Conservation (phyloP, 1,140 invertebrate species). For the Apis dorsata region DNA sequence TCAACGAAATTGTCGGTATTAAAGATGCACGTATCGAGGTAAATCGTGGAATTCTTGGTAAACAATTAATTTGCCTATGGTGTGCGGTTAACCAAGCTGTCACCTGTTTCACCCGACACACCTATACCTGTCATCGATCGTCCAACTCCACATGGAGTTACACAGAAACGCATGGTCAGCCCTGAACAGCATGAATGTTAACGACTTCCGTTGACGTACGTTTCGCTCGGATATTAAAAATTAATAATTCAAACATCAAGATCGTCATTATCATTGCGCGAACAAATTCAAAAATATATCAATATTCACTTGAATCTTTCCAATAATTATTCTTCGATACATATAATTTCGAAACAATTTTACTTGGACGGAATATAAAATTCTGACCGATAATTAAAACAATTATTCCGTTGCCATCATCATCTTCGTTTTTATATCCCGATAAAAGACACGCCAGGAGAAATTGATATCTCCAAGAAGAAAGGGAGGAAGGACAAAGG, state of each 20-base stretch:
- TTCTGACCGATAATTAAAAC: no score
- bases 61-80: conserved; percentile 13
- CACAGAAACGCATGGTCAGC: conserved; percentile 5
- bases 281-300: no score
- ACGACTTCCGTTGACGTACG: not conserved
- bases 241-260: not conserved
- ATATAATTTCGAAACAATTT: no score
- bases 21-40: not conserved
- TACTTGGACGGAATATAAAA: no score
- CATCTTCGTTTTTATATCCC: not conserved
- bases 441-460: not conserved
- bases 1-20: not conserved
- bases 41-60: conserved; percentile 7
- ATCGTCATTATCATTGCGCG: no score
- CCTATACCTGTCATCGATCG: conserved; percentile 38
- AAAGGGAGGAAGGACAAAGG: not conserved
- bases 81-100: conserved; percentile 21
- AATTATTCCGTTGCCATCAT: no score
- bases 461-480: not conserved
- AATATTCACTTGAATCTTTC: no score
- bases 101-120: not conserved
- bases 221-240: conserved; percentile 3
- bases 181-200: not conserved
- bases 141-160: conserved; percentile 3
- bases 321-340: no score